A percentile compares a stretch with the other conserved stretches of the same genome.
phyloP scores from a whole-genome alignment of 30 jellyfish, hydroid and myxozoan genomes.

The Aurelia aurita region DNA sequence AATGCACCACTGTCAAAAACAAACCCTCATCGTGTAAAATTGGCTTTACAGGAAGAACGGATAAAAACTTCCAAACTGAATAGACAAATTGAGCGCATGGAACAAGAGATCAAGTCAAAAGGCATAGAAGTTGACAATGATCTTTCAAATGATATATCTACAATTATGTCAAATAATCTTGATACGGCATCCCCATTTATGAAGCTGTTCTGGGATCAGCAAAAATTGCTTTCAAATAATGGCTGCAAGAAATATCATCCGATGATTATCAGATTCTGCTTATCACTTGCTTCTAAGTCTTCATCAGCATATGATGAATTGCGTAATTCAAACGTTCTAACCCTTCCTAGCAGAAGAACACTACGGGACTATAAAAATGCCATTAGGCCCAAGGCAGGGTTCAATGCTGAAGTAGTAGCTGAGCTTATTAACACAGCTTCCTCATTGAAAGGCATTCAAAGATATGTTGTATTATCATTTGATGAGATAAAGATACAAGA shows the following conservation, averaged over 20 bases:
- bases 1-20: constrained; percentile 67
- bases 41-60: constrained; percentile 53
- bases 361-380: constrained; percentile 66
- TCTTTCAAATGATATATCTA: constrained; percentile 19
- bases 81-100: constrained; percentile 43
- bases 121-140: constrained; percentile 39
- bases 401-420: constrained; percentile 35
- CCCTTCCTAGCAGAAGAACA: constrained; percentile 60
- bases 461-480: constrained; percentile 41
- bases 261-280: constrained; percentile 59
- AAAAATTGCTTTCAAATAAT: neutral
- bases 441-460: constrained; percentile 29
- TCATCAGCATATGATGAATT: constrained; percentile 72
- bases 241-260: constrained; percentile 58
- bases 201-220: constrained; percentile 75
- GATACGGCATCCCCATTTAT: constrained; percentile 57
- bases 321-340: constrained; percentile 30
- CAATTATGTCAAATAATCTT: constrained; percentile 37
- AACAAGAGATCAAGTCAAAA: constrained; percentile 28
- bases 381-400: constrained; percentile 49
- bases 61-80: constrained; percentile 3
- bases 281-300: constrained; percentile 52
- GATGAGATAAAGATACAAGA: constrained; percentile 68
- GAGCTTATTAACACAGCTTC: constrained; percentile 51
- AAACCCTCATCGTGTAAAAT: constrained; percentile 23